Conservation (phyloP, 2,113 vertebrate genomes). For the Geothlypis trichas region DNA sequence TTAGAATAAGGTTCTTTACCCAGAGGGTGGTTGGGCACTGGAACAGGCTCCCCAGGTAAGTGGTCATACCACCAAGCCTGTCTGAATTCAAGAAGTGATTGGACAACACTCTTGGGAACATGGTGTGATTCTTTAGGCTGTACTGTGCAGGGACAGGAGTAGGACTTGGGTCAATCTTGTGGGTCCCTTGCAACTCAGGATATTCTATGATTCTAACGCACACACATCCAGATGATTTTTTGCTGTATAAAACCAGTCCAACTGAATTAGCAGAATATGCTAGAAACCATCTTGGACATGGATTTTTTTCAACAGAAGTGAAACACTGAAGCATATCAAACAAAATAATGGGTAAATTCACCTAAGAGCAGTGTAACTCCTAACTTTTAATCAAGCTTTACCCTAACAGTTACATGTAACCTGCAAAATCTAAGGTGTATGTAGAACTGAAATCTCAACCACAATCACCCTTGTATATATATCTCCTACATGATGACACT, state of each 20-base stretch:
- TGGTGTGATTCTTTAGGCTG: fast-evolving
- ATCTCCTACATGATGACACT: neutral
- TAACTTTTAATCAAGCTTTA: neutral
- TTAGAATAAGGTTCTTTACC: neutral
- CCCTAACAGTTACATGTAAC: neutral
- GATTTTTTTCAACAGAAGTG: neutral
- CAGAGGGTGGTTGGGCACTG: neutral
- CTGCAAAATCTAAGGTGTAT: neutral
- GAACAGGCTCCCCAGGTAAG: neutral
- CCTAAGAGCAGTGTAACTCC: neutral
- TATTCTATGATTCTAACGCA: neutral
- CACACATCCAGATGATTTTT: neutral
- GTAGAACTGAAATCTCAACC: neutral
- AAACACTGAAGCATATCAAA: neutral
- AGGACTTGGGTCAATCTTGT: neutral
- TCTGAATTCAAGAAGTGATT: neutral
- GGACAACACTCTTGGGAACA: neutral
- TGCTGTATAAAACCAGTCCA: neutral
- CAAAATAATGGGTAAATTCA: neutral
- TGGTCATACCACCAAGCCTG: neutral
- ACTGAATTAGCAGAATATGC: neutral
- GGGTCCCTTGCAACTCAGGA: neutral
- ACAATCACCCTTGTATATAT: neutral
- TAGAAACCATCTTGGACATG: neutral
- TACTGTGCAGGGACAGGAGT: neutral